A percentile compares a stretch with the other conserved stretches of the same genome.
These are phyloP conservation scores for Cyaniris semiargus DNA, from an alignment of 2,888 invertebrate species.

Conservation along the genomic window DNA sequence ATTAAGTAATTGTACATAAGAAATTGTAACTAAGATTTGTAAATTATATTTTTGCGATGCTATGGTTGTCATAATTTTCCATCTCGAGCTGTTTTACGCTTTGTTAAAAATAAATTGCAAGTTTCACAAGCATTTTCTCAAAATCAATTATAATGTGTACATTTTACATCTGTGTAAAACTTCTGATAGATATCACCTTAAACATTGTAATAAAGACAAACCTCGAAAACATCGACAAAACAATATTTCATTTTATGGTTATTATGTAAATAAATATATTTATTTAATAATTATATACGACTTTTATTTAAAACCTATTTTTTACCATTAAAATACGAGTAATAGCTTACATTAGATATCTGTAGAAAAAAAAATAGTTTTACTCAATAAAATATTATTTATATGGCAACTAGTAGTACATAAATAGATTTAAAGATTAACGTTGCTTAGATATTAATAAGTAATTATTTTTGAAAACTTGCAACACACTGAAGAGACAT, in stretches of 20 bases:
- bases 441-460: background rate
- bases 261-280: slow-evolving; percentile 79
- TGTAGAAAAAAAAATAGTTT: background rate
- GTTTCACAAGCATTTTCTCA: slow-evolving; percentile 12
- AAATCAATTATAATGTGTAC: slow-evolving; percentile 51
- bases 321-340: background rate
- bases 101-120: background rate
- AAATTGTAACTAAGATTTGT: slow-evolving; percentile 49
- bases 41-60: slow-evolving; percentile 53
- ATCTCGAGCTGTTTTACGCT: slow-evolving; percentile 4
- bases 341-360: background rate
- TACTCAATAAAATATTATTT: background rate
- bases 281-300: slow-evolving; percentile 71
- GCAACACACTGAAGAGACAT: background rate
- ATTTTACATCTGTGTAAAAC: slow-evolving; percentile 72
- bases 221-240: slow-evolving; percentile 70
- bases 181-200: slow-evolving; percentile 45
- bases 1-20: slow-evolving; percentile 51
- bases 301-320: slow-evolving; percentile 53
- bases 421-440: background rate
- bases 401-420: background rate
- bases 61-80: background rate
- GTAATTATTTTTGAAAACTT: background rate
- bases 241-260: slow-evolving; percentile 69
- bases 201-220: slow-evolving; percentile 53